A percentile compares a stretch with the other conserved stretches of the same genome.
Evolutionary conservation across 1,140 invertebrate species (phyloP).

Genomic region (Apis laboriosa): DNA sequence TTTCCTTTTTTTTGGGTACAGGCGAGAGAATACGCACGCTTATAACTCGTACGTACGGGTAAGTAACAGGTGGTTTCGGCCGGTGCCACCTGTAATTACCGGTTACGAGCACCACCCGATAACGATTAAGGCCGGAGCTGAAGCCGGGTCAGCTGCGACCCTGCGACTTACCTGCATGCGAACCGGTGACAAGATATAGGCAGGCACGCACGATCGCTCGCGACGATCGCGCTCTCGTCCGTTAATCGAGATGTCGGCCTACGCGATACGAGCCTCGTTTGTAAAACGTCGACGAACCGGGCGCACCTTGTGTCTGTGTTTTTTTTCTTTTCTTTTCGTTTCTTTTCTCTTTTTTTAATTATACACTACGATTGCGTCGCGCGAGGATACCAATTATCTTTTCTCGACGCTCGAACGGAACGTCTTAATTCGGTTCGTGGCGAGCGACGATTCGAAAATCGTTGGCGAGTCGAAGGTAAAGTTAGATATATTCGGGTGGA

Average conservation of each 20-base stretch:
- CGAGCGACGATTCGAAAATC: no score
- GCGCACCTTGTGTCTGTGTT: background rate
- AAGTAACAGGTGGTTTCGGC: conserved; percentile 62
- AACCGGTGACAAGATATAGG: conserved; percentile 27
- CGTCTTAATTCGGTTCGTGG: conserved; percentile 18
- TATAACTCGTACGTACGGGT: conserved; percentile 41
- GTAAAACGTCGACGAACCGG: background rate
- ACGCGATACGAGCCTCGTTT: conserved; percentile 15
- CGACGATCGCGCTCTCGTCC: conserved; percentile 12
- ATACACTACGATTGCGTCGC: background rate
- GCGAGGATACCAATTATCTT: background rate
- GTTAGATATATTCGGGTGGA: no score
- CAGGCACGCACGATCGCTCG: conserved; percentile 29
- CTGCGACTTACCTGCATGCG: conserved; percentile 39
- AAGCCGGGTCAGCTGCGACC: conserved; percentile 44
- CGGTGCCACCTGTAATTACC: conserved; percentile 63
- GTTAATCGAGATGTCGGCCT: conserved; percentile 36
- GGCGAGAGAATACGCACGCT: conserved; percentile 13
- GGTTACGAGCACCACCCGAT: conserved; percentile 48
- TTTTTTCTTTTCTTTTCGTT: no score
- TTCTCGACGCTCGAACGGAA: background rate
- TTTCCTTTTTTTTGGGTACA: no score
- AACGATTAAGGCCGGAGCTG: conserved; percentile 49
- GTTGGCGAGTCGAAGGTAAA: no score
- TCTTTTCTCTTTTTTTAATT: background rate